A percentile compares a stretch with the other conserved stretches of the same genome.
phyloP scores from a whole-genome alignment of 2,888 invertebrate species.

The Pyralis farinalis region DNA sequence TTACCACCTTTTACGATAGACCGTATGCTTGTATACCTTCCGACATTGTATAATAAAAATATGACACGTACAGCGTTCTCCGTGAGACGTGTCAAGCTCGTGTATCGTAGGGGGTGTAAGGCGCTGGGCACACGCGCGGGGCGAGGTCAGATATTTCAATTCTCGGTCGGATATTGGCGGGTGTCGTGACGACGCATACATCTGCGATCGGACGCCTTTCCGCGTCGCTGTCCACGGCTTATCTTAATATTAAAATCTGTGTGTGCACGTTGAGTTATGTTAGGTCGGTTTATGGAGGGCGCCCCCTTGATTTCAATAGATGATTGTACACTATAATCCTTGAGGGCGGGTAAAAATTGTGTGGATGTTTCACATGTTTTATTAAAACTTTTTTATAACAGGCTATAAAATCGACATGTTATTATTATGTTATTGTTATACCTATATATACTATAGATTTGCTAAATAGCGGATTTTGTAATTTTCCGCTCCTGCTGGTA shows the following conservation, averaged over 20 bases:
- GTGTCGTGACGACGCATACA: conserved; percentile 74
- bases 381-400: too few relatives aligned
- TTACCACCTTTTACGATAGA: too few relatives aligned
- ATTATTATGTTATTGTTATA: too few relatives aligned
- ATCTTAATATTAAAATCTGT: conserved; percentile 73
- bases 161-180: conserved; percentile 75
- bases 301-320: conserved; percentile 2
- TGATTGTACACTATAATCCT: neutral
- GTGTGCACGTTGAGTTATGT: conserved; percentile 52
- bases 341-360: too few relatives aligned
- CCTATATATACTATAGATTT: too few relatives aligned
- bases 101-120: conserved; percentile 3
- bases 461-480: too few relatives aligned
- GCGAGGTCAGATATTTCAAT: conserved; percentile 78
- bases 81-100: conserved; percentile 7
- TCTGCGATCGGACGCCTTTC: conserved; percentile 51
- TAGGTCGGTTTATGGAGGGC: conserved; percentile 38
- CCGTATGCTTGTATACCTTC: too few relatives aligned
- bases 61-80: neutral
- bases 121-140: conserved; percentile 15
- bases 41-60: too few relatives aligned
- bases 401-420: too few relatives aligned
- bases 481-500: too few relatives aligned
- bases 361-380: too few relatives aligned
- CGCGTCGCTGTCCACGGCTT: conserved; percentile 47